Evolutionary conservation across 2,113 vertebrate genomes (phyloP).

Genomic region (Tetrao urogallus): DNA sequence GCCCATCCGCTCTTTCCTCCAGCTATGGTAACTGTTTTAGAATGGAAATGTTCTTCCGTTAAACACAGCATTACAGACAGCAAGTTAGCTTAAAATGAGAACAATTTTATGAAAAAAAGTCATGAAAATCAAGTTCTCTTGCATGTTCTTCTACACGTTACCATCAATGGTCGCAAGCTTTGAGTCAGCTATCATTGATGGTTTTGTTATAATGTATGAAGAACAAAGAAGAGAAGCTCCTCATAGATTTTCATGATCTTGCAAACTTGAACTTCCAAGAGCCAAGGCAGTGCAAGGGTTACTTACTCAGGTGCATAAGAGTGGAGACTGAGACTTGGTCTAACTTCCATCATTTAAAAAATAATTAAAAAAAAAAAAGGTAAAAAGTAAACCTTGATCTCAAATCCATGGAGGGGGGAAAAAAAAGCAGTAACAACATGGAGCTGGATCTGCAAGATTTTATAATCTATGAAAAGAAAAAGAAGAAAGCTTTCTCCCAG

Average conservation of each 20-base stretch:
- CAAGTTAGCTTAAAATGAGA: constrained; percentile 23
- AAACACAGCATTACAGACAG: constrained; percentile 48
- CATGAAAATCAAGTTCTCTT: constrained; percentile 75
- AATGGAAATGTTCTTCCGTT: background rate
- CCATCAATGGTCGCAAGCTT: constrained; percentile 34
- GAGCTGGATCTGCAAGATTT: constrained; percentile 47
- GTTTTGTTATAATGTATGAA: constrained; percentile 63
- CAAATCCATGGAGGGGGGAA: constrained; percentile 9
- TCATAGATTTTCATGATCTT: constrained; percentile 67
- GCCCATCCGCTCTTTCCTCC: background rate
- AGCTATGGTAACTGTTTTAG: background rate
- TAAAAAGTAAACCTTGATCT: constrained; percentile 32
- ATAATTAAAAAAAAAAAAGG: constrained; percentile 6
- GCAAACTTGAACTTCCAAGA: constrained; percentile 38
- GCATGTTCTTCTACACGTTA: constrained; percentile 57
- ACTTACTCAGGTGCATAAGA: constrained; percentile 57
- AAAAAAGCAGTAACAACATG: background rate
- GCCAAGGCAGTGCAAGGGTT: constrained; percentile 38
- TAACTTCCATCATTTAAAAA: constrained; percentile 53
- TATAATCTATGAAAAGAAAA: constrained; percentile 38
- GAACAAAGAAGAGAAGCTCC: constrained; percentile 59
- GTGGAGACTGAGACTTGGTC: constrained; percentile 30
- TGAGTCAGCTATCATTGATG: background rate
- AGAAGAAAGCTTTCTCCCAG: constrained; percentile 57
- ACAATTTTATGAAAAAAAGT: background rate